A percentile compares a stretch with the other conserved stretches of the same genome.
Evolutionary conservation across 2,888 invertebrate species (phyloP).

Genomic region (Glyphotaelius pellucidus): DNA sequence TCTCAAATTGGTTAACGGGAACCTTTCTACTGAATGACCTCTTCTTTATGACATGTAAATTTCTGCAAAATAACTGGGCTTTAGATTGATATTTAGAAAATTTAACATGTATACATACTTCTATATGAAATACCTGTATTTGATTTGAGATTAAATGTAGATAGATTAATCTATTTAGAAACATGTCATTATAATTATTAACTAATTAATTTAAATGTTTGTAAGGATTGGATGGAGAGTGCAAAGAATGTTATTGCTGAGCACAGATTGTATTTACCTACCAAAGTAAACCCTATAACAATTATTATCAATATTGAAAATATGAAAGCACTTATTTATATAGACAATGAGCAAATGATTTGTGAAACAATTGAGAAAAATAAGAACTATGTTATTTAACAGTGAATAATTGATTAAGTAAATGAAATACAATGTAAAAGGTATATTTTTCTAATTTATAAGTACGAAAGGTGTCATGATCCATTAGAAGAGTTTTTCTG

Average conservation of each 20-base stretch:
- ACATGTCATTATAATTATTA: neutral
- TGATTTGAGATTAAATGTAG: neutral
- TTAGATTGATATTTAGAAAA: neutral
- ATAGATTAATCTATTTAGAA: neutral
- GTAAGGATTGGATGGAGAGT: neutral
- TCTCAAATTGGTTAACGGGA: too few relatives aligned
- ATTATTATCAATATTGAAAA: neutral
- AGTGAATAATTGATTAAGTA: neutral
- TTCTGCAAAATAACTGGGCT: too few relatives aligned
- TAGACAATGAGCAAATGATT: neutral
- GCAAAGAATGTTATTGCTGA: neutral
- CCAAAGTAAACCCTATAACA: neutral
- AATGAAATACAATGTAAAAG: neutral
- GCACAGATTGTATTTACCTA: neutral
- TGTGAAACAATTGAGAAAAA: neutral
- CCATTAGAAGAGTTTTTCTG: neutral
- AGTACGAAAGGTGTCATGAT: neutral
- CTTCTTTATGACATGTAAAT: too few relatives aligned
- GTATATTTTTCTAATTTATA: neutral
- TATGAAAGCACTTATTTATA: neutral
- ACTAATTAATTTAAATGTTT: neutral
- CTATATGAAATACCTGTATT: neutral
- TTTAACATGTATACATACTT: neutral
- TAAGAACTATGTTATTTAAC: neutral
- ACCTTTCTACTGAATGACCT: too few relatives aligned